Conservation (phyloP, 1,140 invertebrate genomes). For the Atta cephalotes region DNA sequence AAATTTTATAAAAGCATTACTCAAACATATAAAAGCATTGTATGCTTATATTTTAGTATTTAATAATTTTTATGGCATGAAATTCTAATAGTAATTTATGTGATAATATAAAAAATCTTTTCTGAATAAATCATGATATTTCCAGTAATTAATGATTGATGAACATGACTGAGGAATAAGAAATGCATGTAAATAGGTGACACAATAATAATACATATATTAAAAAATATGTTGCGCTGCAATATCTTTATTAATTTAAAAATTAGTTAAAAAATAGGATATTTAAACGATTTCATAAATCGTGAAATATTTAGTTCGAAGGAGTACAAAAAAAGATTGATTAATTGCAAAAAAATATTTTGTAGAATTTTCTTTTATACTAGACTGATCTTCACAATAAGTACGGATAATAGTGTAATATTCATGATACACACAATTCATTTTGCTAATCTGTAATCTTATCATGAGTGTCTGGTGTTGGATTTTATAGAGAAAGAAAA, state of each 20-base stretch:
- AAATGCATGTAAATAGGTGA: conserved; percentile 1
- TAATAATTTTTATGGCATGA: conserved; percentile 4
- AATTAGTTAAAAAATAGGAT: conserved; percentile 70
- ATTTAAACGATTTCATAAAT: conserved; percentile 60
- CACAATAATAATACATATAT: conserved; percentile 63
- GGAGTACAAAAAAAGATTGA: conserved; percentile 34
- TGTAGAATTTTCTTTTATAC: not conserved
- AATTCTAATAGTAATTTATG: conserved; percentile 39
- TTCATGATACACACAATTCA: not conserved
- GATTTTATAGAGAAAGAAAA: not conserved
- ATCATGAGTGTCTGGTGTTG: not conserved
- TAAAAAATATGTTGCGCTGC: conserved; percentile 67
- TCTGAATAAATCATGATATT: not conserved
- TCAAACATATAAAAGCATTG: not conserved
- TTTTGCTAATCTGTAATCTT: not conserved
- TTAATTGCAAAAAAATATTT: conserved; percentile 59
- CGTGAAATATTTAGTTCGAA: conserved; percentile 22
- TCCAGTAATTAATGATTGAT: not conserved
- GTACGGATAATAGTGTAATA: conserved; percentile 52
- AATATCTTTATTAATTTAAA: conserved; percentile 76
- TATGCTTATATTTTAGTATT: not conserved
- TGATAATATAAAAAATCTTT: not conserved
- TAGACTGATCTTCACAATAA: conserved; percentile 43
- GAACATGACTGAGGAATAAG: conserved; percentile 28
- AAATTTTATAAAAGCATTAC: conserved; percentile 17